Percentiles rank a stretch among this genome's conserved stretches.
Conservation (phyloP, 2,113 vertebrate genomes). For the Sinosuthora webbiana region DNA sequence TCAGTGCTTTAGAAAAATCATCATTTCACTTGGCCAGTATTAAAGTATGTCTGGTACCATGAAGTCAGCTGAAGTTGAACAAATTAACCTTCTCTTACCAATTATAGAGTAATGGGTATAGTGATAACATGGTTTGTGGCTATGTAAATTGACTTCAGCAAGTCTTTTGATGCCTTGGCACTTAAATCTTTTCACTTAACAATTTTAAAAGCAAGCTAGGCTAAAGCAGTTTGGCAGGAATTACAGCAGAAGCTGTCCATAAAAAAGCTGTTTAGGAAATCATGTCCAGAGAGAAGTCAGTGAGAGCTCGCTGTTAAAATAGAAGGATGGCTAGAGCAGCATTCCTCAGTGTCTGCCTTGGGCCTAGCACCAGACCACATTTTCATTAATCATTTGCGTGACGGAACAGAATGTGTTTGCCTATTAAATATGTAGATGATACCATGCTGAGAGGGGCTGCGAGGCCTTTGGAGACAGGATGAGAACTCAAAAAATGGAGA, state of each 20-base stretch:
- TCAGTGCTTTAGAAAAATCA: not conserved
- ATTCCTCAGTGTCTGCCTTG: slow-evolving; percentile 42
- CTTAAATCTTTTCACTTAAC: not conserved
- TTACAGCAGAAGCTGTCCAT: not conserved
- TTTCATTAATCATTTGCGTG: slow-evolving; percentile 62
- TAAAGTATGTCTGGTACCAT: not conserved
- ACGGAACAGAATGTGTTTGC: slow-evolving; percentile 63
- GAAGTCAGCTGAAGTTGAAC: not conserved
- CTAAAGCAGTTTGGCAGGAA: not conserved
- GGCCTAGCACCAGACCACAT: not conserved
- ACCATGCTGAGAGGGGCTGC: slow-evolving; percentile 22
- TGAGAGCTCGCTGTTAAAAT: not conserved
- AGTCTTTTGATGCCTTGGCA: not conserved
- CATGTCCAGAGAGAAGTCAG: not conserved
- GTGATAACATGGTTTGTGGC: not conserved
- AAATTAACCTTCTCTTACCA: not conserved
- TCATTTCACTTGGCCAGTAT: not conserved
- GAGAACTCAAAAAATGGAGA: slow-evolving; percentile 69
- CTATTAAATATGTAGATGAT: slow-evolving; percentile 64
- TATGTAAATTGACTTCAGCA: not conserved
- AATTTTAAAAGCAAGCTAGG: not conserved
- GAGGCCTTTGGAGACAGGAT: not conserved
- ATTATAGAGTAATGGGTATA: not conserved
- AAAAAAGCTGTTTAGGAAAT: slow-evolving; percentile 8
- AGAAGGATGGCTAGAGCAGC: slow-evolving; percentile 19